Conservation (phyloP, 2,797 vertebrate species). For the Phyllotis vaccarum region DNA sequence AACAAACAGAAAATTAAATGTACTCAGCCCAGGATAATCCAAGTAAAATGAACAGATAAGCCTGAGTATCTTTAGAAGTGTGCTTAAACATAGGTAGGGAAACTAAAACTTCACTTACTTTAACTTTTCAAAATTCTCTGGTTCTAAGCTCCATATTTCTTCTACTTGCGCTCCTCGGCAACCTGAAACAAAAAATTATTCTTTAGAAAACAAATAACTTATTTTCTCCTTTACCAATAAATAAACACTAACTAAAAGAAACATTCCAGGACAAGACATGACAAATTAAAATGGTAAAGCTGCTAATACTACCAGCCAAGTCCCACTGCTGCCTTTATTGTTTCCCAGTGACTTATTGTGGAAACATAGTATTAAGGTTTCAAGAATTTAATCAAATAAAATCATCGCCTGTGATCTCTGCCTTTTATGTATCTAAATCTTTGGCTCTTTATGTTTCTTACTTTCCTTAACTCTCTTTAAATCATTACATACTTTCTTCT, state of each 20-base stretch:
- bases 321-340: neutral
- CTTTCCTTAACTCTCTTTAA: neutral
- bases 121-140: conserved; percentile 98
- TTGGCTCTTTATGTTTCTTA: neutral
- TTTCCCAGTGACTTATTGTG: neutral
- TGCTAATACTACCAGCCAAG: neutral
- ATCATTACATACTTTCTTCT: neutral
- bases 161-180: conserved; percentile 98
- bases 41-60: conserved; percentile 55
- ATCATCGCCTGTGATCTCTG: neutral
- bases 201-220: conserved; percentile 51
- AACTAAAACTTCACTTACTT: conserved; percentile 90
- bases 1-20: neutral
- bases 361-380: neutral
- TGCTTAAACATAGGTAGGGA: neutral
- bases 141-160: conserved; percentile 99
- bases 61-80: neutral
- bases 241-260: conserved; percentile 54
- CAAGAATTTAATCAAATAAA: neutral
- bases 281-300: conserved; percentile 54
- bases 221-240: conserved; percentile 11
- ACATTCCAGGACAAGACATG: neutral
- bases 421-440: neutral
- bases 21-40: neutral
- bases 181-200: conserved; percentile 87